A percentile compares a stretch with the other conserved stretches of the same genome.
These are phyloP conservation scores for Zaprionus kolodkinae DNA, from an alignment of 1,140 invertebrate genomes.

Conservation along the genomic window DNA sequence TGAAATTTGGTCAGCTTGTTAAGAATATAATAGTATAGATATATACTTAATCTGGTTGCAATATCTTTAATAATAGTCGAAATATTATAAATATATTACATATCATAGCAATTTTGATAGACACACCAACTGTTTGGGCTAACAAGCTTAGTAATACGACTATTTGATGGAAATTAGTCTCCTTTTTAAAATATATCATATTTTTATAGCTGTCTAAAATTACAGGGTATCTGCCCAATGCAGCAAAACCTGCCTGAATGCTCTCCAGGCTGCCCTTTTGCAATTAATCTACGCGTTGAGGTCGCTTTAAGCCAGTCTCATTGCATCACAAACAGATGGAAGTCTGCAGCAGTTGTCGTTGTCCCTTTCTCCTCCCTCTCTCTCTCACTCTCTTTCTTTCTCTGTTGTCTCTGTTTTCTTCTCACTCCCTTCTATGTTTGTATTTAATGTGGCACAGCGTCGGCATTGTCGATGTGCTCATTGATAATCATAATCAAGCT, in stretches of 20 bases:
- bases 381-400: neutral
- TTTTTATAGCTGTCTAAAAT: too few species aligned
- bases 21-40: too few species aligned
- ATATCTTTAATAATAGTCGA: too few species aligned
- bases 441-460: slow-evolving; percentile 51
- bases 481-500: slow-evolving; percentile 83
- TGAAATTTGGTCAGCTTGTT: too few species aligned
- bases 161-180: too few species aligned
- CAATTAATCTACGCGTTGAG: neutral
- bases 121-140: too few species aligned
- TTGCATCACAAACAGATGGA: slow-evolving; percentile 9
- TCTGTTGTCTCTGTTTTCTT: neutral
- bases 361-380: slow-evolving; percentile 36
- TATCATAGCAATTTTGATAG: too few species aligned
- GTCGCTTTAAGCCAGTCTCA: slow-evolving; percentile 23
- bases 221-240: too few species aligned
- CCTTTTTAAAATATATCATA: too few species aligned
- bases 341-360: slow-evolving; percentile 8
- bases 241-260: neutral
- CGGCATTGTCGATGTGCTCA: slow-evolving; percentile 68
- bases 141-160: too few species aligned
- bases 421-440: neutral
- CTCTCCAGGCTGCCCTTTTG: neutral
- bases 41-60: too few species aligned
- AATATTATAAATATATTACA: too few species aligned